Percentiles rank a stretch among this genome's conserved stretches.
Conservation (phyloP, 2,113 vertebrate species). For the Eudyptes chrysolophus region DNA sequence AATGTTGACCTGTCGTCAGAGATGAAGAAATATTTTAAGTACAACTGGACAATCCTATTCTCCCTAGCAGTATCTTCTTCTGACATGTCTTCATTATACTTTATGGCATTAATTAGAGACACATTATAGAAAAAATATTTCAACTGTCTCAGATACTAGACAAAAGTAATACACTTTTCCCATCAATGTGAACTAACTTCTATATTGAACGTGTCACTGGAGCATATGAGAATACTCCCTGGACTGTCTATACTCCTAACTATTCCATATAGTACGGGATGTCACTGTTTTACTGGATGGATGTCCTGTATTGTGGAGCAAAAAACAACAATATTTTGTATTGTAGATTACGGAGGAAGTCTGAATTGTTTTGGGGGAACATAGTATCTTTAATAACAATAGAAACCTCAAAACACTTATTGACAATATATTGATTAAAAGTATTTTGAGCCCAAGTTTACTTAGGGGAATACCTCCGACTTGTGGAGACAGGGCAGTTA, state of each 20-base stretch:
- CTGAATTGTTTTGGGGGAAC: background rate
- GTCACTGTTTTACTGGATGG: background rate
- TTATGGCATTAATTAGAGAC: slow-evolving; percentile 53
- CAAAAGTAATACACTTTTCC: background rate
- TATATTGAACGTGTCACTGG: background rate
- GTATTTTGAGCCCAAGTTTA: background rate
- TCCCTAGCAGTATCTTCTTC: background rate
- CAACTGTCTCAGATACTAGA: background rate
- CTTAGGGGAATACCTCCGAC: background rate
- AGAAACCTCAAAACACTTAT: background rate
- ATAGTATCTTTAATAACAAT: background rate
- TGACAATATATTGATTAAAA: background rate
- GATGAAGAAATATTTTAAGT: slow-evolving; percentile 21
- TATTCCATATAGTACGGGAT: background rate
- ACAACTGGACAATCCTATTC: background rate
- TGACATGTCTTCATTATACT: slow-evolving; percentile 4
- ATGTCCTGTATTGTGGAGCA: background rate
- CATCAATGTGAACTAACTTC: background rate
- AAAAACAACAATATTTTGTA: background rate
- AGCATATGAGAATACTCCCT: background rate
- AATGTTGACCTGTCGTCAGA: background rate
- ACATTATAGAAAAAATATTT: slow-evolving; percentile 25
- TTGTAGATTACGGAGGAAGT: background rate
- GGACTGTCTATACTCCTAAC: background rate
- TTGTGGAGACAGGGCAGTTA: background rate